Evolutionary conservation across 2,113 vertebrate species (phyloP).

Genomic region (Dolichallabes microphthalmus): DNA sequence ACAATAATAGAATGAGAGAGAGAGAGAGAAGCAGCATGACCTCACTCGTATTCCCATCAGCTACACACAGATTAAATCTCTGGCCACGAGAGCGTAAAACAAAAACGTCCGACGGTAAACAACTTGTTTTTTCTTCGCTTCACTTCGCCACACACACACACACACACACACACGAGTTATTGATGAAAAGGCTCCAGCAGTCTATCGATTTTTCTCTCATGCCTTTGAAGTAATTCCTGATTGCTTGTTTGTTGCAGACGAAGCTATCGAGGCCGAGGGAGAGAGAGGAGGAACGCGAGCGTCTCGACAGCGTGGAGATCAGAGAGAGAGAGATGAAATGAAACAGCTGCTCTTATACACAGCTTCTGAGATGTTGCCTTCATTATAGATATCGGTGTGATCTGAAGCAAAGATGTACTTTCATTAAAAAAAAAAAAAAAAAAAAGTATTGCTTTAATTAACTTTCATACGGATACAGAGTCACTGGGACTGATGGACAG

Average conservation of each 20-base stretch:
- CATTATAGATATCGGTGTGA: neutral
- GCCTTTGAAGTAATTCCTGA: conserved; percentile 68
- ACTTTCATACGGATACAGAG: too few species aligned
- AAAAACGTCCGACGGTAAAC: conserved; percentile 1
- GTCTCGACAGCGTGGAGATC: conserved; percentile 59
- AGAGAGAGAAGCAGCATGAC: neutral
- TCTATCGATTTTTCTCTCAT: conserved; percentile 64
- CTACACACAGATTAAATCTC: neutral
- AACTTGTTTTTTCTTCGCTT: neutral
- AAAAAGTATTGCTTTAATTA: too few species aligned
- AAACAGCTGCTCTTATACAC: neutral
- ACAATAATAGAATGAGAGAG: neutral
- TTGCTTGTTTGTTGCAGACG: conserved; percentile 54
- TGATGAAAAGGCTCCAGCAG: conserved; percentile 67
- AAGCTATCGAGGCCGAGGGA: conserved; percentile 50
- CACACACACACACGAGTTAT: conserved; percentile 62
- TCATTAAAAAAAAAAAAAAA: too few species aligned
- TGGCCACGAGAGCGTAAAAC: neutral
- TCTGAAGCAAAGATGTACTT: too few species aligned
- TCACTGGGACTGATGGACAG: too few species aligned
- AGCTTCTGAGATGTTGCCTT: neutral
- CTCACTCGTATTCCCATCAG: neutral
- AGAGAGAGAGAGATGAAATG: conserved; percentile 35
- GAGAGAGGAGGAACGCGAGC: conserved; percentile 53
- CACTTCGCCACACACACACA: neutral